These are phyloP conservation scores for Agrotis clavis DNA, from an alignment of 2,888 invertebrate genomes.

Conservation along the genomic window DNA sequence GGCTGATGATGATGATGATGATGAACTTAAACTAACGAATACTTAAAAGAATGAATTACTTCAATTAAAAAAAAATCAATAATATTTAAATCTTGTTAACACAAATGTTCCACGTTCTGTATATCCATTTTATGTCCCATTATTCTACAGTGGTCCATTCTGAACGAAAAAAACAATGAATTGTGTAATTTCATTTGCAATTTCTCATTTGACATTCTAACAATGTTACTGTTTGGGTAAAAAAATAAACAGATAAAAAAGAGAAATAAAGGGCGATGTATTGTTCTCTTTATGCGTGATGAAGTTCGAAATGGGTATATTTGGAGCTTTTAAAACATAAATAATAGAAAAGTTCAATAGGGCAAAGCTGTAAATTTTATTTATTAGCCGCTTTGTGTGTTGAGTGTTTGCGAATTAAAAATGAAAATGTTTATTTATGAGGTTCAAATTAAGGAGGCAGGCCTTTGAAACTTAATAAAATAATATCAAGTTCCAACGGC, in stretches of 20 bases:
- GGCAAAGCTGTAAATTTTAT: slow-evolving; percentile 28
- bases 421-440: not conserved
- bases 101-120: slow-evolving; percentile 58
- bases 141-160: slow-evolving; percentile 73
- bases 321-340: slow-evolving; percentile 55
- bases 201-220: slow-evolving; percentile 80
- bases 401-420: slow-evolving; percentile 9
- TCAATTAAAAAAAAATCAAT: no score
- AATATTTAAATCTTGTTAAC: not conserved
- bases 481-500: no score
- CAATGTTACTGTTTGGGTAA: slow-evolving; percentile 69
- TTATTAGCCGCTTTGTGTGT: slow-evolving; percentile 16
- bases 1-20: no score
- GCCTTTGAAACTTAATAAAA: not conserved
- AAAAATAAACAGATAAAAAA: slow-evolving; percentile 68
- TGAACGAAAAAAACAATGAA: slow-evolving; percentile 76
- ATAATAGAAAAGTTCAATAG: slow-evolving; percentile 32
- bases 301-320: slow-evolving; percentile 66
- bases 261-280: slow-evolving; percentile 70
- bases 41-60: no score
- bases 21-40: no score
- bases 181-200: slow-evolving; percentile 79
- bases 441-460: not conserved
- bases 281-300: slow-evolving; percentile 67
- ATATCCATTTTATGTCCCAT: slow-evolving; percentile 73